Evolutionary conservation across 2,888 invertebrate genomes (phyloP), one percentile per base, ranked within the genome.

Genomic region (Falcaria lacertinaria): DNA sequence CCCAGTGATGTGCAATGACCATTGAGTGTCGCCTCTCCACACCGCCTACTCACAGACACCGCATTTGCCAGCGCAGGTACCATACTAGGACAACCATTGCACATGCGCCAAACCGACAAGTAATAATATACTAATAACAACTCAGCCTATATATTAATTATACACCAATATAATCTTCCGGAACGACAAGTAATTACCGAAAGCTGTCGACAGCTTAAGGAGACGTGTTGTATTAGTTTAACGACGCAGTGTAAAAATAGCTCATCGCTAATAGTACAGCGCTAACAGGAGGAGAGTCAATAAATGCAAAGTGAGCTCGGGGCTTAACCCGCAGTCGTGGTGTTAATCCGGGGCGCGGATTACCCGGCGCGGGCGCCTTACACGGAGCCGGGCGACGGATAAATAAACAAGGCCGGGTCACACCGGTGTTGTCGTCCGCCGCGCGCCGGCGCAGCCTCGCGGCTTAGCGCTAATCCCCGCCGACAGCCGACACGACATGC

Each of bases 391-490:
- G 33, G 32, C 43, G 38, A 25, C 47, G 5, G 37, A 28, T 34
- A 19, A 41, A 34, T 45, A 48, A 50, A 45, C 49, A 54, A 57
- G 56, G 59, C 52, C 50, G 47, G 48, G 48, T 39, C 41, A 33
- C 34, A 28, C 17, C 14, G 7, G 22, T n/a, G 41, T 42, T 6
- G 11, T 13, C 33, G 17, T 15, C 11, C 32, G 34, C 34, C 37
- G 34, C 28, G 40, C 25, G 22, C 38, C 25, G 15, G 16, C 15
- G n/a, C 28, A 32, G 16, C 15, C 1, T 7, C 28, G 11, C 11
- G 4, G 25, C 37, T 5, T 11, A 15, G 25, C 25, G 14, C 25
- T 38, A 38, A 38, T 36, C 37, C 37, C 25, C 14, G 13, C 8
- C n/a, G 6, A 15, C 28, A 11, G 28, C 28, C 28, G 11, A 11